Evolutionary conservation across 2,797 vertebrate genomes (phyloP), one percentile per base, ranked within the genome.

Genomic region (Poecile montanus): DNA sequence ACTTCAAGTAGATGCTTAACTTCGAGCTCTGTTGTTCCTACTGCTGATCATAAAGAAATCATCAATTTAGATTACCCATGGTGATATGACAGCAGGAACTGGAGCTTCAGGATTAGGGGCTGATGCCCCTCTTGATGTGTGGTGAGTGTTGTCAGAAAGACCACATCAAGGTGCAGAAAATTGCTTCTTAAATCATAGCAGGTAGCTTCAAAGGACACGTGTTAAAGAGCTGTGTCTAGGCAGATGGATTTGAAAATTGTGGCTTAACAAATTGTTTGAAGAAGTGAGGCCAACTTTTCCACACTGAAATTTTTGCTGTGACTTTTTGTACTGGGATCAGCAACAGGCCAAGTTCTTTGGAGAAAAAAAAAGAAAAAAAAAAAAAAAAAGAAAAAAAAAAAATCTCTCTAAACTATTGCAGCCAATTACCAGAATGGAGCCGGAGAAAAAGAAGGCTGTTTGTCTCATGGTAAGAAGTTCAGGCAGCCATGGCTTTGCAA

Each of bases 81-180:
- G 14, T 68, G 42, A 38, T 60, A 38, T 20, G 11, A 62, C 40
- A 82, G 48, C 29, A 65, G 16, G 50, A 87, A 67, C 30, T 29
- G 36, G 27, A 82, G 32, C 19, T 34, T 11, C 38, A 67, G 34
- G 76, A 38, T 48, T 71, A 32, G 36, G 13, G 30, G 11, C 44
- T 91, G 2, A 1, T 71, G 32, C 8, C 6, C 32, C 67, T 36
- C 29, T 63, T 21, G 8, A 36, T 2, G 1, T 67, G 16, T 60
- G 22, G 8, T 51, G 14, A 54, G 56, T 82, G 19, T 58, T 47
- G 26, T 72, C 47, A 66, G 87, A 75, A 77, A 58, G 65, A 21
- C 50, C 58, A 42, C 0, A 0, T 18, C 20, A 68, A 47, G 20
- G 34, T 0, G 0, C 3, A 23, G 21, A 23, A 63, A 75, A 22